Evolutionary conservation across 2,888 invertebrate genomes (phyloP), one percentile per base, ranked within the genome.

Genomic region (Eilema caniola): DNA sequence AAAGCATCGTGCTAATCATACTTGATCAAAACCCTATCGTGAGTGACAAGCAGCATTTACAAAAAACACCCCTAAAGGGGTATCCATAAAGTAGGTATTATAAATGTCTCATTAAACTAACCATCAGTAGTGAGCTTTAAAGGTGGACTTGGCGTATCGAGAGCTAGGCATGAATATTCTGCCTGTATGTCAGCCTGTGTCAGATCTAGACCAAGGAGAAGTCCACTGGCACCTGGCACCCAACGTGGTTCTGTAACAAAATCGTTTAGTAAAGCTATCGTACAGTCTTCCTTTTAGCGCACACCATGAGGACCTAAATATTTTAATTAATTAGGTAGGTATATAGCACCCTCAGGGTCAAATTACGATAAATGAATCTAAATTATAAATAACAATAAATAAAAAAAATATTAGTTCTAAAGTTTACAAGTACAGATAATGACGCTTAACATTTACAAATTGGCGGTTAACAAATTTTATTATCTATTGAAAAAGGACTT

Each of bases 101-200:
- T 11, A 23, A 24, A 41, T 10, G n/a, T 20, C 10, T 33, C 5
- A 11, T 57, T 25, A 5, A 47, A 83, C 91, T 87, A 72, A 95
- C 95, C 95, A 85, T 95, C 94, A 69, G 93, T 92, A 16, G 94
- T 93, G 31, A 95, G 89, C 82, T 92, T 94, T 60, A 93, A 75
- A 23, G 92, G 77, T 16, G 89, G 86, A 73, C 94, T 94, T 0
- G 90, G 89, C 41, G 90, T 89, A 77, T 93, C 93, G 8, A 94
- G 82, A 3, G 92, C 93, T 24, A 95, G 82, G 73, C 95, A 95
- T 28, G 95, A 88, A 83, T 94, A 95, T 82, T 95, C 94, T 0
- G 95, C 94, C 73, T 94, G 92, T 57, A 94, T 83, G 70, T 95
- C 95, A 0, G 93, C 93, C 75, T 94, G 94, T 1, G 93, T 93